phyloP scores from a whole-genome alignment of 2,888 invertebrate species.

The Gymnosoma rotundatum region DNA sequence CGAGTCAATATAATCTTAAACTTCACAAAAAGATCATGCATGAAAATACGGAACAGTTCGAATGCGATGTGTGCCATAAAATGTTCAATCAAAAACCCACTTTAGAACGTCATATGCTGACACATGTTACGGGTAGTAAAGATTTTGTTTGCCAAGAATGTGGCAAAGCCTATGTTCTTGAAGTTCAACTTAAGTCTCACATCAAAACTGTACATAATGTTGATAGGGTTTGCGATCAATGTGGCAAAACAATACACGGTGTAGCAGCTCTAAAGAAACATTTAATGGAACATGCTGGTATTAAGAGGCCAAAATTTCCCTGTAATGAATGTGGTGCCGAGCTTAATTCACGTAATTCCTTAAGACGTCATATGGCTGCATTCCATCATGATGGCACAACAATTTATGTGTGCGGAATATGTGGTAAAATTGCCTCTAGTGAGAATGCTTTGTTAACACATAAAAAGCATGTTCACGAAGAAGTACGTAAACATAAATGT shows the following conservation, averaged over 20 bases:
- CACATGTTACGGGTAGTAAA: conserved; percentile 67
- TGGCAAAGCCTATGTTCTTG: conserved; percentile 71
- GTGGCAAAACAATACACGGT: conserved; percentile 70
- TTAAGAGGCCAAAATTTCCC: conserved; percentile 67
- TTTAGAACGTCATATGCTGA: conserved; percentile 70
- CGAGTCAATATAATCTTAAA: conserved; percentile 65
- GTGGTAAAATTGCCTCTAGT: conserved; percentile 72
- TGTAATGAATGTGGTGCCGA: conserved; percentile 71
- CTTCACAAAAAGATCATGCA: conserved; percentile 71
- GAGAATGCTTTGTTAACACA: conserved; percentile 73
- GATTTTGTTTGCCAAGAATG: conserved; percentile 72
- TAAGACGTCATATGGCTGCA: conserved; percentile 72
- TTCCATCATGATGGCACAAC: conserved; percentile 72
- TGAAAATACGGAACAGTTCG: conserved; percentile 54
- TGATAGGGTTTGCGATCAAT: conserved; percentile 69
- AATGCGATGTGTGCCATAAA: conserved; percentile 71
- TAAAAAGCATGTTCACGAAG: conserved; percentile 72
- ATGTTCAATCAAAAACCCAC: conserved; percentile 64
- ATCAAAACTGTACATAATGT: conserved; percentile 69
- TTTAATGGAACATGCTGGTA: conserved; percentile 69
- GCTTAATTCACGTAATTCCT: conserved; percentile 68
- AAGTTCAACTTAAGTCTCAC: conserved; percentile 67
- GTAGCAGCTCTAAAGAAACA: conserved; percentile 66
- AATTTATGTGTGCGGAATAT: conserved; percentile 71
- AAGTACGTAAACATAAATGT: conserved; percentile 72